Conservation (phyloP, 2,113 vertebrate species). For the Pterocles orientalis region DNA sequence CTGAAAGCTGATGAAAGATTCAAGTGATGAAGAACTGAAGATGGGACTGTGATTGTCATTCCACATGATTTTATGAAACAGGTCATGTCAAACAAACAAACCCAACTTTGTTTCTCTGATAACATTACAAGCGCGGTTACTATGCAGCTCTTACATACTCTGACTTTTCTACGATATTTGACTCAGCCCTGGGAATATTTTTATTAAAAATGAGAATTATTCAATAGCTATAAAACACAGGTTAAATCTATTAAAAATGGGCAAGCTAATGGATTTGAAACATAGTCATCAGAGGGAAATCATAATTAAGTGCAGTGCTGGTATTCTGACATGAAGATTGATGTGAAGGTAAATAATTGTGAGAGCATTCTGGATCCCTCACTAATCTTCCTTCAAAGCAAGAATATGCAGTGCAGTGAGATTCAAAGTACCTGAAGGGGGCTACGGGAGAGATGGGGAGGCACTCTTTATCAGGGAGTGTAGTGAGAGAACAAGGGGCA, state of each 20-base stretch:
- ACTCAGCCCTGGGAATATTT: slow-evolving; percentile 7
- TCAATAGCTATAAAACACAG: slow-evolving; percentile 48
- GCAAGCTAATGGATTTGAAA: slow-evolving; percentile 45
- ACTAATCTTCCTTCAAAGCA: not conserved
- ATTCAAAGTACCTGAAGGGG: not conserved
- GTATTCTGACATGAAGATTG: slow-evolving; percentile 42
- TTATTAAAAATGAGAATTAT: slow-evolving; percentile 30
- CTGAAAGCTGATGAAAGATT: not conserved
- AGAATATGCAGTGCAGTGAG: not conserved
- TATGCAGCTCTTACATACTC: not conserved
- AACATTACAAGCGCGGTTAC: not conserved
- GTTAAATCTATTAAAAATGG: slow-evolving; percentile 57
- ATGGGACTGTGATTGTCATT: not conserved
- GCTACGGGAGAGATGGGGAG: no score
- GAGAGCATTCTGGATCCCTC: not conserved
- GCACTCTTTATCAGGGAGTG: no score
- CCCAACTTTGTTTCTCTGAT: not conserved
- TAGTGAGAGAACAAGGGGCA: no score
- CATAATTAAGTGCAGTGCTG: slow-evolving; percentile 49
- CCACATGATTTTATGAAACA: not conserved
- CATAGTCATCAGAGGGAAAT: slow-evolving; percentile 30
- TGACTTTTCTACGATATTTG: not conserved
- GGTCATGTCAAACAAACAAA: not conserved
- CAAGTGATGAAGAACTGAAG: not conserved
- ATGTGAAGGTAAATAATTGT: slow-evolving; percentile 45